A percentile compares a stretch with the other conserved stretches of the same genome.
Conservation (phyloP, 2,888 invertebrate genomes). For the Sarcophaga variegata region DNA sequence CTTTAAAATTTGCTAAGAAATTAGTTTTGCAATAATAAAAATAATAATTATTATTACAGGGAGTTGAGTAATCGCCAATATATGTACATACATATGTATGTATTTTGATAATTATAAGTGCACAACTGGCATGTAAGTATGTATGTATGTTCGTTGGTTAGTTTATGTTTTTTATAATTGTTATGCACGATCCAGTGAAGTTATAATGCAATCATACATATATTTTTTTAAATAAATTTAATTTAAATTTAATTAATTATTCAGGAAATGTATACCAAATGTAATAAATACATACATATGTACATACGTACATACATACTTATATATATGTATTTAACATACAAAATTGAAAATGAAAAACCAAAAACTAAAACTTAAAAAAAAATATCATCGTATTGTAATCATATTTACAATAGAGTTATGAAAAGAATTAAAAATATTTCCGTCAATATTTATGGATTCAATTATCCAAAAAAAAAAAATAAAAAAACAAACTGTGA, state of each 20-base stretch:
- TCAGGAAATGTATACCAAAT: constrained; percentile 62
- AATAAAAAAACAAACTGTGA: neutral
- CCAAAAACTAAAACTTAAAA: constrained; percentile 11
- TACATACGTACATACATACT: neutral
- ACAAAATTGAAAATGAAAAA: constrained; percentile 33
- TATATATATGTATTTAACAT: neutral
- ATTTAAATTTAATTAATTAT: constrained; percentile 67
- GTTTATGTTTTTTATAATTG: neutral
- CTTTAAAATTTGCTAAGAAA: constrained; percentile 28
- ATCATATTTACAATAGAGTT: constrained; percentile 47
- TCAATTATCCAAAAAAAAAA: constrained; percentile 1
- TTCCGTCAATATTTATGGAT: constrained; percentile 52
- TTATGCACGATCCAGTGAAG: neutral
- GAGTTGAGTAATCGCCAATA: constrained; percentile 47
- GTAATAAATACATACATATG: neutral
- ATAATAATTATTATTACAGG: constrained; percentile 1
- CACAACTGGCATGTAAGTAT: neutral
- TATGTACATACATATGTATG: neutral
- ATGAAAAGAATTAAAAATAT: constrained; percentile 64
- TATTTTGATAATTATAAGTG: too few relatives aligned
- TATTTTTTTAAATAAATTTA: constrained; percentile 28
- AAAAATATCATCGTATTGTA: neutral
- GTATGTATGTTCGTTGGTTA: neutral
- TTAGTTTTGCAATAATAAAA: neutral
- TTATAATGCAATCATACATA: constrained; percentile 54